phyloP scores from a whole-genome alignment of 2,797 vertebrate species.

The Trichosurus vulpecula region DNA sequence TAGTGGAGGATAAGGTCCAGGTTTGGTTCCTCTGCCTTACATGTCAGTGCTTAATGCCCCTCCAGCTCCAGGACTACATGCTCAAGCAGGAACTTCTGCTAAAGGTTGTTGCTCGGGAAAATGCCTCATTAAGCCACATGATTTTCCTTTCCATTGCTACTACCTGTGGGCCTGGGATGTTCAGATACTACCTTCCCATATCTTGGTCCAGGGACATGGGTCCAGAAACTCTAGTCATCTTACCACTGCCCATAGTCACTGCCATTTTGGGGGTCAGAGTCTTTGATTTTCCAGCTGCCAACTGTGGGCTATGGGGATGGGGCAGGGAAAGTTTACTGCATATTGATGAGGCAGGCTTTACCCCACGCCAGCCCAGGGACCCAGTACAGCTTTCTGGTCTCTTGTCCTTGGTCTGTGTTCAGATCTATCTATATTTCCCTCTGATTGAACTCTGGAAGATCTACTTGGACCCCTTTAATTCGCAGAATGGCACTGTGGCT shows the following conservation, averaged over 20 bases:
- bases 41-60: neutral
- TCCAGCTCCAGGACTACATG: neutral
- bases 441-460: neutral
- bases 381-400: neutral
- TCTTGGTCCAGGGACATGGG: neutral
- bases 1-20: neutral
- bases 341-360: neutral
- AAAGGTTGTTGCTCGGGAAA: neutral
- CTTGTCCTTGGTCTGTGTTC: neutral
- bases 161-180: neutral
- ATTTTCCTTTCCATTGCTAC: neutral
- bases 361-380: neutral
- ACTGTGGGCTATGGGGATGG: neutral
- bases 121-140: neutral
- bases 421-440: neutral
- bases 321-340: neutral
- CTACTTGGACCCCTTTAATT: neutral
- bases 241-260: neutral
- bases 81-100: neutral
- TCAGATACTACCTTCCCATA: neutral
- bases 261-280: neutral
- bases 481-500: neutral
- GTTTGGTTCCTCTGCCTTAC: neutral
- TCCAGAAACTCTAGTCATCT: neutral
- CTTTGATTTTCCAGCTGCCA: neutral